Evolutionary conservation across 2,113 vertebrate genomes (phyloP), one percentile per base, ranked within the genome.

Genomic region (Sphaerodactylus townsendi): DNA sequence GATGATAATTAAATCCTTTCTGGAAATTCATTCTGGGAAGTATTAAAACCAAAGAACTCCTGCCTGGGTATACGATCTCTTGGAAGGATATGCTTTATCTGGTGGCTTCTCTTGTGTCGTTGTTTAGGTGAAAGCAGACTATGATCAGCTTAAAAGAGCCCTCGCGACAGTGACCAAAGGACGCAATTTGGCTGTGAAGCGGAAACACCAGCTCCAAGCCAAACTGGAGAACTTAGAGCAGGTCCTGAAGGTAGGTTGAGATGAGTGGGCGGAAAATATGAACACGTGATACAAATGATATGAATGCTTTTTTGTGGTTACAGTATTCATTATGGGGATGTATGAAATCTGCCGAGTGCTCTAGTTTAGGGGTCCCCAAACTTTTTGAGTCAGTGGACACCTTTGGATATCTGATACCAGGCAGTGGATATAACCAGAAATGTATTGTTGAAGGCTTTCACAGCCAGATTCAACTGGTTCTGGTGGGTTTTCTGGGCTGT

Each of bases 181-280:
- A 90, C 96, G 96, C 93, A 95, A 98, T 96, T 97, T 96, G 96
- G 97, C 97, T 89, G 88, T 97, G 94, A 96, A 94, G 96, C 97
- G 97, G 94, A 98, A 95, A 90, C 96, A 93, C 91, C 96, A 97
- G 97, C 97, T 97, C 97, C 97, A 94, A 98, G 98, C 94, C 98
- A 99, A 99, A 97, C 98, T 99, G 98, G 98, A 99, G 98, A 99
- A 99, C 97, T 92, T 99, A 96, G 98, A 99, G 96, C 98, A 99
- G 97, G 98, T 99, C 97, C 97, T 99, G 92, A 98, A 98, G 98
- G 98, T 99, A 94, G 88, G 97, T 83, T 6, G 2, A 2, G 6
- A 44, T 7, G 0, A 1, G 0, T 28, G 0, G 59, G 25, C 17
- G 3, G 33, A 15, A 28, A 62, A 28, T 28, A 28, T 7, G 59